Evolutionary conservation across 2,113 vertebrate species (phyloP), one percentile per base, ranked within the genome.

Genomic region (Acinonyx jubatus): DNA sequence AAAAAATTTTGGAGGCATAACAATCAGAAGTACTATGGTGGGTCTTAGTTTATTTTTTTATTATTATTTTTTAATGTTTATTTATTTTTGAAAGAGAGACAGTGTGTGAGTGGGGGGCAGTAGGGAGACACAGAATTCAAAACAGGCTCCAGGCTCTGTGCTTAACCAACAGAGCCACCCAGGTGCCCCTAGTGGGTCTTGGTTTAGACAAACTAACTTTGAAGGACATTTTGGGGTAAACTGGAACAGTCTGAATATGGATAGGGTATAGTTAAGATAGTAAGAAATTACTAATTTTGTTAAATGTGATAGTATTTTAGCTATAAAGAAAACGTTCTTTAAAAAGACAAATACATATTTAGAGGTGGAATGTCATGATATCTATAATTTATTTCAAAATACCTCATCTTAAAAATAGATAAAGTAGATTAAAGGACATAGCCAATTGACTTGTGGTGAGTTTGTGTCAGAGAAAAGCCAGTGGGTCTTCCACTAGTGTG

Each of bases 331-430:
- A 81, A 82, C 13, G 45, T 82, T 86, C 31, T 66, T 91, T 45
- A 74, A 65, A 82, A 65, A 76, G 57, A 76, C 57, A 10, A 57
- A 68, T 61, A 79, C 13, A 71, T 29, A 55, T 25, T 55, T 89
- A 36, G 38, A 25, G 25, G 36, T 74, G 16, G 9, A 88, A 89
- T 76, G 23, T 73, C 83, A 82, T 45, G 27, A 73, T 45, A 3
- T 94, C 50, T 68, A 50, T 16, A 45, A 90, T 84, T 81, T 78
- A 78, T 48, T 93, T 93, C n/a, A 76, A 93, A 93, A 89, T 82
- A 93, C 7, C 13, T 82, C 36, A 88, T 88, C 45, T 89, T 83
- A 76, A 45, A 87, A 91, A 65, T 13, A 29, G n/a, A 13, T 21
- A 61, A 80, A 84, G 14, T 69, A 3, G 73, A 52, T 73, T 71